Conservation (phyloP, 1,140 invertebrate genomes). For the Drosophila paulistorum region DNA sequence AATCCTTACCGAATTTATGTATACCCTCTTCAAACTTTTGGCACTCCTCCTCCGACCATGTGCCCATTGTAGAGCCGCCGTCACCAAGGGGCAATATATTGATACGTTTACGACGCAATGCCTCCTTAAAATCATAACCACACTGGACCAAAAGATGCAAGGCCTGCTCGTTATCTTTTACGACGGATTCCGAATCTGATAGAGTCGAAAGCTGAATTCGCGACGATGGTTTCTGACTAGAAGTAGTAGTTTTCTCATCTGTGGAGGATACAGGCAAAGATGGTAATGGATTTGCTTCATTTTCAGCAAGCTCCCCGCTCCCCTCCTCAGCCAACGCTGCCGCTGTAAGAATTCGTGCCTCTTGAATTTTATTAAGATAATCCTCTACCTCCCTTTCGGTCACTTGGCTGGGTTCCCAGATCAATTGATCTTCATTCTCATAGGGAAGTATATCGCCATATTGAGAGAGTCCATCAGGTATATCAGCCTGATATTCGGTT, state of each 20-base stretch:
- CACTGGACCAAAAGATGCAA: conserved; percentile 96
- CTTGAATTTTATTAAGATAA: conserved; percentile 87
- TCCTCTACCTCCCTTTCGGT: conserved; percentile 90
- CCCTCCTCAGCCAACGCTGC: conserved; percentile 33
- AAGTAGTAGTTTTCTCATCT: not conserved
- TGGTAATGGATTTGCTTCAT: not conserved
- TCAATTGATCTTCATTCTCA: conserved; percentile 97
- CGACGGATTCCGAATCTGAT: conserved; percentile 69
- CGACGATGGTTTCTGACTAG: not conserved
- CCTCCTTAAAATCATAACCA: conserved; percentile 97
- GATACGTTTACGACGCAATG: conserved; percentile 91
- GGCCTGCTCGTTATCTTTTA: conserved; percentile 97
- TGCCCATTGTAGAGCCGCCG: conserved; percentile 86
- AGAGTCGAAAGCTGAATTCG: not conserved
- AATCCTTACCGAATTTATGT: conserved; percentile 97
- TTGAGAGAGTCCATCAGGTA: conserved; percentile 94
- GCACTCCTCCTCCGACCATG: conserved; percentile 99
- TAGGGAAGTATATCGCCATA: conserved; percentile 97
- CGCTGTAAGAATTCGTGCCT: conserved; percentile 40
- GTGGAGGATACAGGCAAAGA: conserved; percentile 2
- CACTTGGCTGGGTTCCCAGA: conserved; percentile 94
- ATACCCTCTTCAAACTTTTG: conserved; percentile 98
- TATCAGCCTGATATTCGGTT: conserved; percentile 95
- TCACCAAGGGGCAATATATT: conserved; percentile 89
- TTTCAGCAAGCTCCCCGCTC: not conserved